Evolutionary conservation across 2,113 vertebrate species (phyloP).

Genomic region (Ammodytes marinus): DNA sequence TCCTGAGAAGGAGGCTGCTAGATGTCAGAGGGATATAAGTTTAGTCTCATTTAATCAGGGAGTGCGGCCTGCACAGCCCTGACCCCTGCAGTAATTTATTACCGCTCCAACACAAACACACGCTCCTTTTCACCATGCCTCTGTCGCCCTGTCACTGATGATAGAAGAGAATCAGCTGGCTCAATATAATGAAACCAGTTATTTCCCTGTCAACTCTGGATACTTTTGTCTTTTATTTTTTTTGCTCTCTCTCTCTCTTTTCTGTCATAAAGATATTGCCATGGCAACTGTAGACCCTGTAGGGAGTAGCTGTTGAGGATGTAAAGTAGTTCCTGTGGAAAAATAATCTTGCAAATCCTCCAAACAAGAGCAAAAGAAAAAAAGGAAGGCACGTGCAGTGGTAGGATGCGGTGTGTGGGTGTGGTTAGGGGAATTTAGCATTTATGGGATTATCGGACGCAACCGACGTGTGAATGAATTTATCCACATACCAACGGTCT

Average conservation of each 20-base stretch:
- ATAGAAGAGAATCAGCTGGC: constrained; percentile 74
- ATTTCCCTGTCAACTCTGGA: constrained; percentile 79
- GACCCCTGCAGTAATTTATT: constrained; percentile 76
- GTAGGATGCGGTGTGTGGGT: constrained; percentile 59
- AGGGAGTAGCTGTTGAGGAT: constrained; percentile 71
- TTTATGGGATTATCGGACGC: constrained; percentile 69
- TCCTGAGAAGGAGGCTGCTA: constrained; percentile 58
- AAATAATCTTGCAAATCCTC: constrained; percentile 82
- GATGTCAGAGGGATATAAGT: constrained; percentile 73
- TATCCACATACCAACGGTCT: constrained; percentile 18
- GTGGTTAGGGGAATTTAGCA: constrained; percentile 59
- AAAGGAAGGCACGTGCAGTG: constrained; percentile 64
- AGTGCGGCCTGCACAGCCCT: constrained; percentile 58
- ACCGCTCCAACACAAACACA: constrained; percentile 69
- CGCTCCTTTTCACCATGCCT: constrained; percentile 48
- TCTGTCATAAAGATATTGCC: constrained; percentile 69
- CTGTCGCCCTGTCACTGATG: constrained; percentile 61
- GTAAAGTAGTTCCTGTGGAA: constrained; percentile 71
- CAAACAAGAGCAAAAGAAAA: constrained; percentile 71
- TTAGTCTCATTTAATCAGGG: constrained; percentile 78
- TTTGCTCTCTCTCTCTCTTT: constrained; percentile 11
- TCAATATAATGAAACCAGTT: constrained; percentile 81
- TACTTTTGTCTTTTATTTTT: constrained; percentile 48
- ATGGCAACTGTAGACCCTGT: constrained; percentile 83
- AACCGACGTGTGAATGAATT: background rate